A percentile compares a stretch with the other conserved stretches of the same genome.
Conservation (phyloP, 2,113 vertebrate genomes). For the Butastur rufipennis region DNA sequence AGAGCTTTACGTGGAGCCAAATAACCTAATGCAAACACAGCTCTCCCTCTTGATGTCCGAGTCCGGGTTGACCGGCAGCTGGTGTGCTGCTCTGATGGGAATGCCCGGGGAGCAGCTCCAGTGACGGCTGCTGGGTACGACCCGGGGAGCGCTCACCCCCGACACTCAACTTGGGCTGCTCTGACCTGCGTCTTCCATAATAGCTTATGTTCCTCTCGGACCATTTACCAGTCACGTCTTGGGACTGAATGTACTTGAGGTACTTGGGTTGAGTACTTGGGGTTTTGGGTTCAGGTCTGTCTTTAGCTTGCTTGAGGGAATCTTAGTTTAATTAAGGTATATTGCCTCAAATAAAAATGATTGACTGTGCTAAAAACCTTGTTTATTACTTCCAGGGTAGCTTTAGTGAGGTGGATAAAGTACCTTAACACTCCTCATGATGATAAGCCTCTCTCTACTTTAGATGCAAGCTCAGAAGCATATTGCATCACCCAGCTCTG, state of each 20-base stretch:
- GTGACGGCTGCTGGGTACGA: background rate
- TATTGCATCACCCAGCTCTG: background rate
- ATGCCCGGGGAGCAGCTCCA: background rate
- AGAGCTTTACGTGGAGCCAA: background rate
- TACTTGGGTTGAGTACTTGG: background rate
- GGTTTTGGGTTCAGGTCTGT: background rate
- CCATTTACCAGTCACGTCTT: too few relatives aligned
- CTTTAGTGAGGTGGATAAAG: background rate
- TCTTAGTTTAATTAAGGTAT: background rate
- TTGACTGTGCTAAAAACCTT: background rate
- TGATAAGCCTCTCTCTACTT: background rate
- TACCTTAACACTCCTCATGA: background rate
- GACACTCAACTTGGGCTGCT: rapidly evolving
- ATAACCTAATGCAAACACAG: too few relatives aligned
- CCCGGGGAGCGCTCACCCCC: background rate
- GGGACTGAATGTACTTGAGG: background rate
- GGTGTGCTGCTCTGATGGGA: background rate
- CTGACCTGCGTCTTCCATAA: background rate
- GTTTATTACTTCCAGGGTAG: background rate
- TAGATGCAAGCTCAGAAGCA: background rate
- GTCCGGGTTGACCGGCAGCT: background rate
- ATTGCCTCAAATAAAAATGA: background rate
- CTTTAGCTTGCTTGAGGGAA: background rate
- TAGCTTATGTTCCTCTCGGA: background rate
- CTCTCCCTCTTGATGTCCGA: background rate